Percentiles rank a stretch among this genome's conserved stretches.
phyloP scores from a whole-genome alignment of 2,113 vertebrate species.

The Pelusios castaneus region DNA sequence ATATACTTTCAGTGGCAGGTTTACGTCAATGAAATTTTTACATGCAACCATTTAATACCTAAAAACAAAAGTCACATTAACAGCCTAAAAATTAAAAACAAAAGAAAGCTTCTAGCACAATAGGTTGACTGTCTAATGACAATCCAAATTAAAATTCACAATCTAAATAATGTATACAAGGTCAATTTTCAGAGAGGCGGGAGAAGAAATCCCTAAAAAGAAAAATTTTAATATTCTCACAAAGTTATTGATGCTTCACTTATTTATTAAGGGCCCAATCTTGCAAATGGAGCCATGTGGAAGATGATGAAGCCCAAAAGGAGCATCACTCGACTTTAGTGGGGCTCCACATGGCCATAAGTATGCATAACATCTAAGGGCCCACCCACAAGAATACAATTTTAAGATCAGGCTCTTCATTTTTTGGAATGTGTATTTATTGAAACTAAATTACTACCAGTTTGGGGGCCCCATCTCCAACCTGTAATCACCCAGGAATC shows the following conservation, averaged over 20 bases:
- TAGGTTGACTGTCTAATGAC: neutral
- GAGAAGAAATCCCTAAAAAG: neutral
- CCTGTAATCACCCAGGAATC: neutral
- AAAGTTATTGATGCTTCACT: neutral
- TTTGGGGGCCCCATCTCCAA: neutral
- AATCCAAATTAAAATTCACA: neutral
- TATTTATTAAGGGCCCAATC: neutral
- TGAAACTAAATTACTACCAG: slow-evolving; percentile 58
- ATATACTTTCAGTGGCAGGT: slow-evolving; percentile 52
- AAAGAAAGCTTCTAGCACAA: neutral
- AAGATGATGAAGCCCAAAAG: neutral
- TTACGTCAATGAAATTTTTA: slow-evolving; percentile 56
- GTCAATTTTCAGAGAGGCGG: neutral
- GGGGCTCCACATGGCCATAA: neutral
- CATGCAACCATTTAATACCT: slow-evolving; percentile 48
- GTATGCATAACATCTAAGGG: neutral
- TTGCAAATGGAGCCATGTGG: neutral
- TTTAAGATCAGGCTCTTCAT: neutral
- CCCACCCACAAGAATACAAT: neutral
- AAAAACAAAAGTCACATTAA: slow-evolving; percentile 24
- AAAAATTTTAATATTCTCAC: neutral
- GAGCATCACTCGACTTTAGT: neutral
- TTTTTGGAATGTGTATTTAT: slow-evolving; percentile 38
- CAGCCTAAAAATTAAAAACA: neutral
- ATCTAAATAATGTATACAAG: slow-evolving; percentile 4